phyloP scores from a whole-genome alignment of 2,113 vertebrate species.

The Aegypius monachus region DNA sequence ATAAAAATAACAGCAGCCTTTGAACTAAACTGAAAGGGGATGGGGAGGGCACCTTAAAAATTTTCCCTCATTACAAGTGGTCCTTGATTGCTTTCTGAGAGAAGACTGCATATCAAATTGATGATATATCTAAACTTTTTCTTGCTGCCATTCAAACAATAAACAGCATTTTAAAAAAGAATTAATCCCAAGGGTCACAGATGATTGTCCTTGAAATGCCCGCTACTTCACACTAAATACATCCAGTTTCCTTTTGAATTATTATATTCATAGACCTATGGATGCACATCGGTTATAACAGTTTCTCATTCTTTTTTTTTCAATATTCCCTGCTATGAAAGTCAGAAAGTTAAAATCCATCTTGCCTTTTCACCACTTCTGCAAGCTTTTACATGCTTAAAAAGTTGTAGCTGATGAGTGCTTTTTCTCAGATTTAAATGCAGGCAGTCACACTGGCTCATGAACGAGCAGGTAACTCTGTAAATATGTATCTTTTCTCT shows the following conservation, averaged over 20 bases:
- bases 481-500: constrained; percentile 41
- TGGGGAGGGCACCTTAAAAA: background rate
- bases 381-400: background rate
- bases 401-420: background rate
- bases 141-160: background rate
- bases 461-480: constrained; percentile 34
- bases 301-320: background rate
- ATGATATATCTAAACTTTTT: background rate
- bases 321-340: background rate
- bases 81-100: background rate
- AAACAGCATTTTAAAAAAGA: background rate
- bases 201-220: background rate
- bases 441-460: background rate
- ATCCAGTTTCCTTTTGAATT: background rate
- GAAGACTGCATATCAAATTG: background rate
- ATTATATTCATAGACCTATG: background rate
- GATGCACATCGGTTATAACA: background rate
- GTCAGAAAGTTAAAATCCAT: background rate
- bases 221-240: background rate
- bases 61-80: background rate
- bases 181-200: background rate
- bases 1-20: background rate
- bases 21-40: background rate
- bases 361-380: background rate
- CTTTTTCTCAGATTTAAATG: constrained; percentile 9